These are phyloP conservation scores for Perca flavescens DNA, from an alignment of 2,113 vertebrate genomes.

Conservation along the genomic window DNA sequence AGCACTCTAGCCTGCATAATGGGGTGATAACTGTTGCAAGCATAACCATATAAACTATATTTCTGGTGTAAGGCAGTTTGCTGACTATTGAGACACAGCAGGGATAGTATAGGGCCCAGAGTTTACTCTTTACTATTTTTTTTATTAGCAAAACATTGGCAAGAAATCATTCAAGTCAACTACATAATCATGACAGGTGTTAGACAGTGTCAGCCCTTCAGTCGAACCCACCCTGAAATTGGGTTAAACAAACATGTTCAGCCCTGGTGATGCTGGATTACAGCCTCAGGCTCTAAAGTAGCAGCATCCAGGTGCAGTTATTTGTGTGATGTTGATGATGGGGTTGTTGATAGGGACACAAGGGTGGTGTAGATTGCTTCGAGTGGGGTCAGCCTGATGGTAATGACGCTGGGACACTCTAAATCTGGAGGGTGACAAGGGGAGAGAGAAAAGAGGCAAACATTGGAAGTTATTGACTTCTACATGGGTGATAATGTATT, in stretches of 20 bases:
- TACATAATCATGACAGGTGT: background rate
- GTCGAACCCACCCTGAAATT: background rate
- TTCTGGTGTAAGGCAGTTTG: background rate
- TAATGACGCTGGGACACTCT: constrained; percentile 14
- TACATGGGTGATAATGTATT: constrained; percentile 14
- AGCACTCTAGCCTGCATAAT: constrained; percentile 18
- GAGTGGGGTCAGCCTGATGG: constrained; percentile 39
- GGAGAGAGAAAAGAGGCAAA: background rate
- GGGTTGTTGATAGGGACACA: constrained; percentile 26
- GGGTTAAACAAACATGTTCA: constrained; percentile 33
- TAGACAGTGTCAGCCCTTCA: background rate
- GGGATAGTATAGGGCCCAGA: background rate
- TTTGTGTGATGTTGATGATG: constrained; percentile 49
- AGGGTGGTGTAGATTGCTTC: constrained; percentile 26
- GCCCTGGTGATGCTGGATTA: background rate
- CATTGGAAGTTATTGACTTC: constrained; percentile 19
- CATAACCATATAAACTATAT: constrained; percentile 33
- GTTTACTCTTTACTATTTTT: background rate
- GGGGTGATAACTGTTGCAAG: constrained; percentile 16
- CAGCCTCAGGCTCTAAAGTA: background rate
- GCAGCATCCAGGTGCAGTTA: constrained; percentile 38
- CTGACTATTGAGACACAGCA: background rate
- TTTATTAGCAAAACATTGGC: background rate
- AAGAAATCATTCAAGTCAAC: background rate
- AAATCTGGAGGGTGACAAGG: constrained; percentile 9